A percentile compares a stretch with the other conserved stretches of the same genome.
These are phyloP conservation scores for Scytalopus superciliaris DNA, from an alignment of 2,113 vertebrate species.

Conservation along the genomic window DNA sequence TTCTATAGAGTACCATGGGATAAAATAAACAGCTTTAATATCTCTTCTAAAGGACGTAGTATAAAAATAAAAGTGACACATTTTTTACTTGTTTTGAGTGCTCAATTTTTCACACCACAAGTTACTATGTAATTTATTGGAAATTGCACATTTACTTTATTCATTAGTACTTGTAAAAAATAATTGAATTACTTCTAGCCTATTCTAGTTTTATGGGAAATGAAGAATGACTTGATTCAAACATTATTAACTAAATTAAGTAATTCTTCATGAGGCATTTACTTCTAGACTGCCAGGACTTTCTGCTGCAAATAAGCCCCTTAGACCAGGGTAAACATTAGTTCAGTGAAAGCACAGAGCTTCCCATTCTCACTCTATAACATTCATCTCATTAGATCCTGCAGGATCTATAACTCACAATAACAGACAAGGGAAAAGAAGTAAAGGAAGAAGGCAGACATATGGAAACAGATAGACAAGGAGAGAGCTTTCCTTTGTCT, in stretches of 20 bases:
- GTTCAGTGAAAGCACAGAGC: neutral
- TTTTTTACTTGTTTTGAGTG: slow-evolving; percentile 52
- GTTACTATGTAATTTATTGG: slow-evolving; percentile 59
- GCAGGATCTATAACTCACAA: neutral
- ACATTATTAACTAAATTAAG: slow-evolving; percentile 61
- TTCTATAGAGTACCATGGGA: neutral
- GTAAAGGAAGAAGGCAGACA: neutral
- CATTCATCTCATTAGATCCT: slow-evolving; percentile 72
- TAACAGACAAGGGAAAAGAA: neutral
- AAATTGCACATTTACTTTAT: slow-evolving; percentile 56
- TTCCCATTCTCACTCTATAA: slow-evolving; percentile 7
- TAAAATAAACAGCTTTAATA: slow-evolving; percentile 60
- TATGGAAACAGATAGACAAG: neutral
- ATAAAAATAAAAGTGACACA: slow-evolving; percentile 34
- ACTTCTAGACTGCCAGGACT: slow-evolving; percentile 40
- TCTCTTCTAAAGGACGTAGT: slow-evolving; percentile 16
- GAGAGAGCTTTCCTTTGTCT: neutral
- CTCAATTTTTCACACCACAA: slow-evolving; percentile 29
- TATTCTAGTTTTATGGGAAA: slow-evolving; percentile 62
- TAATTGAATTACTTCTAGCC: slow-evolving; percentile 44
- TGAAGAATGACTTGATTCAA: slow-evolving; percentile 62
- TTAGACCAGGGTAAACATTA: neutral
- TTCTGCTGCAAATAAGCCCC: slow-evolving; percentile 14
- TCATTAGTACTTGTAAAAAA: slow-evolving; percentile 57
- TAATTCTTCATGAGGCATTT: slow-evolving; percentile 56